Conservation (phyloP, 2,888 invertebrate genomes). For the Teleiodes luculella region DNA sequence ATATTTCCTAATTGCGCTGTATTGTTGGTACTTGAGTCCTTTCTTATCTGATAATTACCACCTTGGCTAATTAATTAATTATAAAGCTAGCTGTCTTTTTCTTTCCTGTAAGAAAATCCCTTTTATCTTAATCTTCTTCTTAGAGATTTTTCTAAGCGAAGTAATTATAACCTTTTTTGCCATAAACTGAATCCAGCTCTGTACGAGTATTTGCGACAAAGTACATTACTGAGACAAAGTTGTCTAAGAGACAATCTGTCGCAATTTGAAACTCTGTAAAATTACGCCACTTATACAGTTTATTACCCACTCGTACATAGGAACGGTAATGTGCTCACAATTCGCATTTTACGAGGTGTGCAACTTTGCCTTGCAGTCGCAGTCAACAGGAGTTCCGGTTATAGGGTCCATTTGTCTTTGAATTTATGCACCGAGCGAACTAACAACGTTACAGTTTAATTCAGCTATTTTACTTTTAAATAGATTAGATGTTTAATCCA, state of each 20-base stretch:
- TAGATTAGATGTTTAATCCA: no score
- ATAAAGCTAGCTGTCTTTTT: no score
- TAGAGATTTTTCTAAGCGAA: neutral
- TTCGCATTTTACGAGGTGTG: constrained; percentile 3
- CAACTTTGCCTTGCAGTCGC: constrained; percentile 3
- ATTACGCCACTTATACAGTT: constrained; percentile 36
- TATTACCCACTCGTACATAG: constrained; percentile 32
- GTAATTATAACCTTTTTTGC: no score
- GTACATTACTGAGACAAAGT: constrained; percentile 4
- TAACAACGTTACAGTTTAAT: no score
- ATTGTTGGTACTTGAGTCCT: no score
- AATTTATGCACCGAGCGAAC: neutral
- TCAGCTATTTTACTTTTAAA: no score
- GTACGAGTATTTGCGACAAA: neutral
- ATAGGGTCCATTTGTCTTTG: neutral
- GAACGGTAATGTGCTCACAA: constrained; percentile 7
- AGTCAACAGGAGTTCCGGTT: neutral
- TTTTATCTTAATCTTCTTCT: no score
- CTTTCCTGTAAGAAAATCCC: no score
- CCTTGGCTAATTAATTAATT: no score
- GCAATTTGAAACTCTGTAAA: constrained; percentile 33
- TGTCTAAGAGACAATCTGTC: constrained; percentile 30
- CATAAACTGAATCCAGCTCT: neutral
- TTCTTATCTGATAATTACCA: no score
- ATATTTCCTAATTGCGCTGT: no score